A percentile compares a stretch with the other conserved stretches of the same genome.
Evolutionary conservation across 2,113 vertebrate species (phyloP).

Genomic region (Pseudorectes ferrugineus): DNA sequence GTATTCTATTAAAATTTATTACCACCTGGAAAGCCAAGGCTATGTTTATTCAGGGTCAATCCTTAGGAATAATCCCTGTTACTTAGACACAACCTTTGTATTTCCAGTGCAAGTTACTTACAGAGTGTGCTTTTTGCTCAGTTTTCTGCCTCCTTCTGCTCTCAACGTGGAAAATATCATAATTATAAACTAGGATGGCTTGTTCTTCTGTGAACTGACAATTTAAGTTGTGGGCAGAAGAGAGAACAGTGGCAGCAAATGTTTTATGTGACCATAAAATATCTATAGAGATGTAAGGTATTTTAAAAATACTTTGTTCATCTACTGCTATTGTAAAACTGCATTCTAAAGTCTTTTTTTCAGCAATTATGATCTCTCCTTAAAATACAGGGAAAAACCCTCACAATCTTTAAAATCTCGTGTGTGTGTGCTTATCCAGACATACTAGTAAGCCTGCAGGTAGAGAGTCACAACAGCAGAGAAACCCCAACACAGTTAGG

Average conservation of each 20-base stretch:
- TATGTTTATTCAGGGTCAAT: background rate
- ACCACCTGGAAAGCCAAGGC: background rate
- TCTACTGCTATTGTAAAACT: background rate
- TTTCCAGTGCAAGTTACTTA: background rate
- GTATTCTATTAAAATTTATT: background rate
- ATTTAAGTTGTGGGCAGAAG: background rate
- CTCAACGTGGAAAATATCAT: background rate
- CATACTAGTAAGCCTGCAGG: fast-evolving
- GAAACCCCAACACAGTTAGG: fast-evolving
- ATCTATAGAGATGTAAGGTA: background rate
- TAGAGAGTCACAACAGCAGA: background rate
- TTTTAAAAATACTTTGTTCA: background rate
- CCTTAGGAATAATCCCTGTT: background rate
- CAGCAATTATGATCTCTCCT: background rate
- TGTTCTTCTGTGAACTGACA: background rate
- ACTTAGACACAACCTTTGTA: background rate
- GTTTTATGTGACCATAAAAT: background rate
- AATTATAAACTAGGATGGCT: background rate
- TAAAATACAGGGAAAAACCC: background rate
- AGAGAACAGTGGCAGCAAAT: background rate
- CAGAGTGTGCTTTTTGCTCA: background rate
- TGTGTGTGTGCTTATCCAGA: background rate
- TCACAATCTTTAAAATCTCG: background rate
- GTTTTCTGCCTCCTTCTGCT: background rate
- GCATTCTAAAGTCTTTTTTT: background rate